phyloP scores from a whole-genome alignment of 2,888 invertebrate genomes.

The Dermolepida albohirtum region DNA sequence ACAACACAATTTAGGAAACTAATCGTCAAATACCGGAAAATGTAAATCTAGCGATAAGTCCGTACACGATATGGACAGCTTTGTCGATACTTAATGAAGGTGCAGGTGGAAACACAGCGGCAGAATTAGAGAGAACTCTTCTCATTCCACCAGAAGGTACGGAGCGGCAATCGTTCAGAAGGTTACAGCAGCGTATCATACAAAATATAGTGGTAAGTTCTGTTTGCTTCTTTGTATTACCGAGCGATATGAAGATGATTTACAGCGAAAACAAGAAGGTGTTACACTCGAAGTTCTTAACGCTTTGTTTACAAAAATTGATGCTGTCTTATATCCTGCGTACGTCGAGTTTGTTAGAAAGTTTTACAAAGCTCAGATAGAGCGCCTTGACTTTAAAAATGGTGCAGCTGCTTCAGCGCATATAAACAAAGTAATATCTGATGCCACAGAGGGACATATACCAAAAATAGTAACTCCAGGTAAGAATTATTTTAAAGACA shows the following conservation, averaged over 20 bases:
- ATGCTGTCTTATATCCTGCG: slow-evolving; percentile 55
- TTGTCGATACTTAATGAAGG: slow-evolving; percentile 73
- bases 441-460: slow-evolving; percentile 77
- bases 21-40: slow-evolving; percentile 52
- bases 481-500: slow-evolving; percentile 44
- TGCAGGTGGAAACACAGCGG: slow-evolving; percentile 67
- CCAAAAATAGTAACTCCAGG: slow-evolving; percentile 71
- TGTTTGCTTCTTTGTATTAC: too few relatives aligned
- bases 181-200: slow-evolving; percentile 54
- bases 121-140: slow-evolving; percentile 65
- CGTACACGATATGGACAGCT: slow-evolving; percentile 75
- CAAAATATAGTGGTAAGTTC: slow-evolving; percentile 51
- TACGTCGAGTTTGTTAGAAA: slow-evolving; percentile 56
- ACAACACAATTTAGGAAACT: slow-evolving; percentile 52
- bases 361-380: slow-evolving; percentile 69
- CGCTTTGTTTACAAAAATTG: slow-evolving; percentile 65
- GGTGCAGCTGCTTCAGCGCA: slow-evolving; percentile 66
- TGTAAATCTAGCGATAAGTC: slow-evolving; percentile 72
- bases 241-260: background rate
- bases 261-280: slow-evolving; percentile 53
- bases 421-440: slow-evolving; percentile 77
- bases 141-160: slow-evolving; percentile 51
- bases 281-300: slow-evolving; percentile 66
- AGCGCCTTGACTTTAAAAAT: slow-evolving; percentile 70
- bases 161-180: slow-evolving; percentile 51